These are phyloP conservation scores for Atethmia centrago DNA, from an alignment of 2,888 invertebrate genomes.

Conservation along the genomic window DNA sequence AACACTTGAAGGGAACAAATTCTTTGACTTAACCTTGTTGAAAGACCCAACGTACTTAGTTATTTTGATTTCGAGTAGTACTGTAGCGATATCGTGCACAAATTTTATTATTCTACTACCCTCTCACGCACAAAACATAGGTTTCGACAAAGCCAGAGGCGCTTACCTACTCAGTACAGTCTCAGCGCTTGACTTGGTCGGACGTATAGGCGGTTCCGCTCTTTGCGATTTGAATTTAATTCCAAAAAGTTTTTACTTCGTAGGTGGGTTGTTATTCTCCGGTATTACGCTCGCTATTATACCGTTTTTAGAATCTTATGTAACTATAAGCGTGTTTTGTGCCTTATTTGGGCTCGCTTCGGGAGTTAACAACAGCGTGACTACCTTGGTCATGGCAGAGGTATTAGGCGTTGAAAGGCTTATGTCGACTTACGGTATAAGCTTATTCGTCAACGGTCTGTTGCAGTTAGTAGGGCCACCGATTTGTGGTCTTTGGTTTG, in stretches of 20 bases:
- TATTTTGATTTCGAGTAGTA: constrained; percentile 95
- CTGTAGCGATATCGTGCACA: constrained; percentile 96
- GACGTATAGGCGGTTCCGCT: constrained; percentile 96
- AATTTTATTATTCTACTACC: constrained; percentile 96
- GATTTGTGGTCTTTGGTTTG: constrained; percentile 93
- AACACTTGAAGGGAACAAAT: constrained; percentile 88
- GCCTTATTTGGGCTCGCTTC: constrained; percentile 95
- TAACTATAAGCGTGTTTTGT: constrained; percentile 92
- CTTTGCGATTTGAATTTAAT: constrained; percentile 94
- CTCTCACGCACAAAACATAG: constrained; percentile 93
- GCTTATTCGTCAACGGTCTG: constrained; percentile 95
- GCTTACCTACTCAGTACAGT: constrained; percentile 95
- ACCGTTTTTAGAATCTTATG: constrained; percentile 92
- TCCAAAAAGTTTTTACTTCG: constrained; percentile 95
- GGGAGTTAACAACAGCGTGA: constrained; percentile 96
- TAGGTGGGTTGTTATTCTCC: constrained; percentile 94
- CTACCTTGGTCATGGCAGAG: constrained; percentile 96
- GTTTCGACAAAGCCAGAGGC: constrained; percentile 93
- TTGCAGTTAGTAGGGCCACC: constrained; percentile 95
- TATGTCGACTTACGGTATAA: constrained; percentile 96
- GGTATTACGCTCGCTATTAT: constrained; percentile 93
- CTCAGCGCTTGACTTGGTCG: constrained; percentile 95
- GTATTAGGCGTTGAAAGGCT: constrained; percentile 95
- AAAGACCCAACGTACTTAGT: constrained; percentile 95
- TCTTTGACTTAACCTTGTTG: constrained; percentile 93